Evolutionary conservation across 92 coral and sea anemone species (phyloP), one percentile per base, ranked within the genome.

Genomic region (Heliopora coerulea): DNA sequence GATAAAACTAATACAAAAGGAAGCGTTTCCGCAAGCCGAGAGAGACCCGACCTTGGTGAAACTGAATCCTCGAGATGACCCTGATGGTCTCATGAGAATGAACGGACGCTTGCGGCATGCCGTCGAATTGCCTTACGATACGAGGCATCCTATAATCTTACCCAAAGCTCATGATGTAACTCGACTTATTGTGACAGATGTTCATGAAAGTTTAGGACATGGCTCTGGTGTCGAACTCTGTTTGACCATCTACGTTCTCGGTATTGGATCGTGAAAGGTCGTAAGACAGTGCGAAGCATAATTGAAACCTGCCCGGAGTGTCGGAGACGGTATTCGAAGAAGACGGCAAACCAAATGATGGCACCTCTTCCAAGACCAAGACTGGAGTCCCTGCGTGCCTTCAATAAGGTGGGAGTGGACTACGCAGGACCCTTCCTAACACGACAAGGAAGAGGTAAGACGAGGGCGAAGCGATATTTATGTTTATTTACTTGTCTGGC

Each of bases 401-500:
- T 74, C 49, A 44, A 60, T 35, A 33, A 44, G 13, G 28, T 39
- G n/a, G 58, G 76, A 23, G 76, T 76, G 24, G 78, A 79, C 64
- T 79, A 30, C 31, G 79, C 73, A 19, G 73, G 84, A 19, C 62
- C 73, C 13, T 80, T 80, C 27, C 28, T 20, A 7, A 32, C 68
- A 14, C 70, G 60, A 35, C 60, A n/a, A n/a, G n/a, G n/a, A n/a
- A n/a, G n/a, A n/a, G n/a, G n/a, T n/a, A n/a, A n/a, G n/a, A n/a
- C n/a, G n/a, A n/a, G n/a, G n/a, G n/a, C n/a, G n/a, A n/a, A n/a
- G n/a, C n/a, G n/a, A n/a, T n/a, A n/a, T n/a, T 14, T 80, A 34
- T 73, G 84, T 42, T 74, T 80, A 17, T 80, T 80, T 42, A 72
- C 73, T 31, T 80, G 84, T 48, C n/a, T 57, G 13, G 67, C 82